Evolutionary conservation across 2,888 invertebrate genomes (phyloP).

Genomic region (Andrena bucephala): DNA sequence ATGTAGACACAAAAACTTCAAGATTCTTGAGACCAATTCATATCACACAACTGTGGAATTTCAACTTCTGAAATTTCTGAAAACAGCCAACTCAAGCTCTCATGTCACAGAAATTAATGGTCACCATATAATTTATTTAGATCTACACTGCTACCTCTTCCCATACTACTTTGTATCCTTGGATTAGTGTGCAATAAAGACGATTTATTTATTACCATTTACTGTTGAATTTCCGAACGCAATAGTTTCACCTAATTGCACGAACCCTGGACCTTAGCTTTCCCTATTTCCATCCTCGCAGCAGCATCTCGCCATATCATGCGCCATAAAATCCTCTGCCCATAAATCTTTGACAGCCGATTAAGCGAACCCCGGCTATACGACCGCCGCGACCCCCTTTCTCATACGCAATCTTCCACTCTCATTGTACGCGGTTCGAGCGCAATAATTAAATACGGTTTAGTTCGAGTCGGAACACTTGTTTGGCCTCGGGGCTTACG

Average conservation of each 20-base stretch:
- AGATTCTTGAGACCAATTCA: too few relatives aligned
- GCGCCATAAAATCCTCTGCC: slow-evolving; percentile 1
- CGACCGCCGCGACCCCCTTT: slow-evolving; percentile 20
- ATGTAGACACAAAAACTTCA: too few relatives aligned
- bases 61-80: too few relatives aligned
- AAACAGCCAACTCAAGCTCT: too few relatives aligned
- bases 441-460: slow-evolving; percentile 27
- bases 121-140: too few relatives aligned
- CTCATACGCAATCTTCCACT: slow-evolving; percentile 32
- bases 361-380: slow-evolving; percentile 11
- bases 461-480: slow-evolving; percentile 1
- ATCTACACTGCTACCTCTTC: too few relatives aligned
- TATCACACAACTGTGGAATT: too few relatives aligned
- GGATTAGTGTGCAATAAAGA: too few relatives aligned
- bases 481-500: slow-evolving; percentile 24
- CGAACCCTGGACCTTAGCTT: slow-evolving; percentile 8
- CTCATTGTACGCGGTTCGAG: slow-evolving; percentile 1
- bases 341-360: slow-evolving; percentile 20
- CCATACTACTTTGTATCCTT: too few relatives aligned
- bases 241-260: background rate
- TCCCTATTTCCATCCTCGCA: slow-evolving; percentile 5
- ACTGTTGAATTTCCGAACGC: background rate
- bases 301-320: background rate
- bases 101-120: too few relatives aligned
- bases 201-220: too few relatives aligned